A percentile compares a stretch with the other conserved stretches of the same genome.
Conservation (phyloP, 1,140 invertebrate genomes). For the Monomorium pharaonis region DNA sequence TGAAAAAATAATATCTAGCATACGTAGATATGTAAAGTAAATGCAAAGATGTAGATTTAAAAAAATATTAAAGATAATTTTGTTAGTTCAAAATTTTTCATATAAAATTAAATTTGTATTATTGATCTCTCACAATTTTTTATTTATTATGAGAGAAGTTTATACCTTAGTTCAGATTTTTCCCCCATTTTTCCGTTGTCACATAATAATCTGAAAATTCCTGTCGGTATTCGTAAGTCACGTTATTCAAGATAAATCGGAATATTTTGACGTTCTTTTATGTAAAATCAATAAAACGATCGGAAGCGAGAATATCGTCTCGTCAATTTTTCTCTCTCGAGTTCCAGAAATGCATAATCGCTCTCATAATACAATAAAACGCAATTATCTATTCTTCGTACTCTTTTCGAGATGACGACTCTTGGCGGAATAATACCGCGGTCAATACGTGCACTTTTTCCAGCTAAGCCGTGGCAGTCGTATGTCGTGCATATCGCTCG, state of each 20-base stretch:
- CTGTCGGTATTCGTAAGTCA: background rate
- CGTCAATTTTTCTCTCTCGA: background rate
- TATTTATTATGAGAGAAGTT: background rate
- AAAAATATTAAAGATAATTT: background rate
- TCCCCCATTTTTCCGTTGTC: too few relatives aligned
- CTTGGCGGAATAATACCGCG: background rate
- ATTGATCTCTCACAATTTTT: background rate
- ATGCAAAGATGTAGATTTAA: background rate
- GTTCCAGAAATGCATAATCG: background rate
- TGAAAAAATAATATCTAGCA: background rate
- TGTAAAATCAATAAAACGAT: background rate
- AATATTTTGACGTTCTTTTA: background rate
- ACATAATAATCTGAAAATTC: background rate
- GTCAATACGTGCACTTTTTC: background rate
- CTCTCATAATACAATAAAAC: background rate
- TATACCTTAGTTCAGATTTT: background rate
- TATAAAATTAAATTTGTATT: background rate
- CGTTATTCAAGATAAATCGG: background rate
- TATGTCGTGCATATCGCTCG: constrained; percentile 1
- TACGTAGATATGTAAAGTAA: background rate
- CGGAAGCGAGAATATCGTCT: background rate
- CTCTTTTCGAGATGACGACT: background rate
- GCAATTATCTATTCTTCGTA: background rate
- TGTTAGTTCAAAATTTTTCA: background rate
- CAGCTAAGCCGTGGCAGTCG: background rate